These are phyloP conservation scores for Lithophane ornitopus DNA, from an alignment of 2,888 invertebrate species.

Conservation along the genomic window DNA sequence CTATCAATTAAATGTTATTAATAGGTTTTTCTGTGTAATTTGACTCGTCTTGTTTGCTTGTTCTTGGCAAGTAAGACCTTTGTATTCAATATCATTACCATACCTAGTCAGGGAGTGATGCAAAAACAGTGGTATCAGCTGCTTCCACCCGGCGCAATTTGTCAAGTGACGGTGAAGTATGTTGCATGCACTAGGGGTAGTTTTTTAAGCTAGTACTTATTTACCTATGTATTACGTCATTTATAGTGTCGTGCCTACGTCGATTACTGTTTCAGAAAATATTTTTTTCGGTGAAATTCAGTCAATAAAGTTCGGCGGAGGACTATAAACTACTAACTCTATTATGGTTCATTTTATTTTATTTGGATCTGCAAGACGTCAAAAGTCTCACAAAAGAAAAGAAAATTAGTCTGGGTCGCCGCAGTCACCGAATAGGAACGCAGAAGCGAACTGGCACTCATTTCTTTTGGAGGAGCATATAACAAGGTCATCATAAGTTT, in stretches of 20 bases:
- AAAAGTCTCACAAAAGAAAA: neutral
- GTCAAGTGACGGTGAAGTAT: constrained; percentile 56
- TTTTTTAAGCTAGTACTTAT: constrained; percentile 37
- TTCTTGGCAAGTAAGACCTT: constrained; percentile 18
- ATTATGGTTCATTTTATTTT: neutral
- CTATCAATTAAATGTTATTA: neutral
- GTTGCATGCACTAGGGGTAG: constrained; percentile 43
- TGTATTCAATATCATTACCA: constrained; percentile 48
- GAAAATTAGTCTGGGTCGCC: neutral
- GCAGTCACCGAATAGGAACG: neutral
- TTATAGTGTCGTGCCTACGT: neutral
- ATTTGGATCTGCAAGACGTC: neutral
- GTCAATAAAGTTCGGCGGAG: neutral
- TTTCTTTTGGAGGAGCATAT: neutral
- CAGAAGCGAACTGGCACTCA: neutral
- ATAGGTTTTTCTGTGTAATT: neutral
- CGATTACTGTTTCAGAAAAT: neutral
- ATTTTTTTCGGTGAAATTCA: neutral
- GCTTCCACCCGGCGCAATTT: constrained; percentile 56
- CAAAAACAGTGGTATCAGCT: constrained; percentile 59
- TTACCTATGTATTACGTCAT: constrained; percentile 9
- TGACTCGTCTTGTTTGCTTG: neutral
- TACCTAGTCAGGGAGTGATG: constrained; percentile 41
- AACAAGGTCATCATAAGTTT: constrained; percentile 4
- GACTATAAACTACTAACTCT: neutral